Conservation (phyloP, 2,797 vertebrate species). For the Dicrostonyx torquatus region DNA sequence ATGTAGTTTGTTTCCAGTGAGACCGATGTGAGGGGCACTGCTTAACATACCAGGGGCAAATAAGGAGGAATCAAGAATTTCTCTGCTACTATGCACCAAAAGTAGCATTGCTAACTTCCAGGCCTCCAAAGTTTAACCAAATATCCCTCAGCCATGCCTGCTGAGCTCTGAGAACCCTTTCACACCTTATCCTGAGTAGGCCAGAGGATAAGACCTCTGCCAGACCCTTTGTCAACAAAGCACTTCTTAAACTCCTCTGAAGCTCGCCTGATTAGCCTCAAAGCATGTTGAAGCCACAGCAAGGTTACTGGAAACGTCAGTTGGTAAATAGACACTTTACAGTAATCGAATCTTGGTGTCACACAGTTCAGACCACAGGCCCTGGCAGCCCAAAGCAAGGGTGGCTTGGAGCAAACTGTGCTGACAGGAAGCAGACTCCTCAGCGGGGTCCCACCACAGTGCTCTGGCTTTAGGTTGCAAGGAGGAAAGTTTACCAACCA, state of each 20-base stretch:
- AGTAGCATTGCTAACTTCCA: not conserved
- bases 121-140: not conserved
- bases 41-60: not conserved
- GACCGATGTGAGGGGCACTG: not conserved
- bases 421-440: conserved; percentile 86
- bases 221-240: conserved; percentile 24
- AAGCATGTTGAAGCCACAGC: conserved; percentile 80
- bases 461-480: conserved; percentile 64
- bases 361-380: conserved; percentile 88
- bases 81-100: not conserved
- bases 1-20: not conserved
- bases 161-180: not conserved
- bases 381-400: conserved; percentile 76
- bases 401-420: conserved; percentile 76
- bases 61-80: not conserved
- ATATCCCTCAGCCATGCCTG: not conserved
- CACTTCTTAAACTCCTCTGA: conserved; percentile 51
- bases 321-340: conserved; percentile 86
- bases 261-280: conserved; percentile 75
- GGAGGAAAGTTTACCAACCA: conserved; percentile 62
- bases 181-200: conserved; percentile 2
- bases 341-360: conserved; percentile 84
- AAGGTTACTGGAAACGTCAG: conserved; percentile 88
- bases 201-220: not conserved
- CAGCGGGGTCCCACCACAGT: conserved; percentile 77